phyloP scores from a whole-genome alignment of 2,113 vertebrate genomes.

The Axis porcinus region DNA sequence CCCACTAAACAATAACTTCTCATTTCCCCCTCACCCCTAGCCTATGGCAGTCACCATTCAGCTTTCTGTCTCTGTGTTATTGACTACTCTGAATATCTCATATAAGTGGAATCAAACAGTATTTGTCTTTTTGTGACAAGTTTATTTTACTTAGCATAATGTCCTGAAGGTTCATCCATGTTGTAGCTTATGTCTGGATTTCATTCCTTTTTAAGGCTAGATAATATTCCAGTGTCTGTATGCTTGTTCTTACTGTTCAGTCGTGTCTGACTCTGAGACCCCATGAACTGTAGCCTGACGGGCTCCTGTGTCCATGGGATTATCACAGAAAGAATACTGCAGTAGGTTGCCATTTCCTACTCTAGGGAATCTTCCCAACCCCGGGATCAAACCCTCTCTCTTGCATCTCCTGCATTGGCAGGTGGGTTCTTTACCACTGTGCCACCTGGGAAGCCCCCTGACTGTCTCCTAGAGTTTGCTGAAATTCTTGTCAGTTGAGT shows the following conservation, averaged over 20 bases:
- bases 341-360: background rate
- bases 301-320: background rate
- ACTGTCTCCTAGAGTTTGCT: background rate
- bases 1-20: background rate
- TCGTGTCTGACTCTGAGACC: background rate
- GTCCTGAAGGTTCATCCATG: background rate
- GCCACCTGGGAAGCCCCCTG: background rate
- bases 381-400: background rate
- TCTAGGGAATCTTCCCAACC: background rate
- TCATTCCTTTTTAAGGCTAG: background rate
- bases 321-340: background rate
- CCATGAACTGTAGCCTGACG: background rate
- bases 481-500: background rate
- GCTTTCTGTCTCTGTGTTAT: background rate
- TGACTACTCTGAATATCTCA: background rate
- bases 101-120: background rate
- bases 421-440: background rate
- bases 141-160: background rate
- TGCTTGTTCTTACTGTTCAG: background rate
- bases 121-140: background rate
- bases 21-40: background rate
- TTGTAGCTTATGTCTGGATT: background rate
- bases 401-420: background rate
- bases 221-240: background rate
- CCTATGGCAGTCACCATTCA: background rate